A percentile compares a stretch with the other conserved stretches of the same genome.
Evolutionary conservation across 1,140 invertebrate genomes (phyloP).

Genomic region (Polypedilum vanderplanki): DNA sequence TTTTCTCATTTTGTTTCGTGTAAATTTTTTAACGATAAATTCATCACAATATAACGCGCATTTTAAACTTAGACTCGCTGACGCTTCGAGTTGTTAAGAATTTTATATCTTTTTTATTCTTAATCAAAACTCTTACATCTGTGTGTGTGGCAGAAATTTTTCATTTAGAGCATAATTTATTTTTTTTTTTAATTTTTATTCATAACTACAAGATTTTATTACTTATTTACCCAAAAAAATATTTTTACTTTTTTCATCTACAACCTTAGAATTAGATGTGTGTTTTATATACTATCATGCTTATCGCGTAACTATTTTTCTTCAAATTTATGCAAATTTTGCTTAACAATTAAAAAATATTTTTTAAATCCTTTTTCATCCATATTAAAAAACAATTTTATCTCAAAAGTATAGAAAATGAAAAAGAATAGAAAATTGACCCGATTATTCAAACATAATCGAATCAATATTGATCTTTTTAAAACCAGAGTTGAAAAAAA

Average conservation of each 20-base stretch:
- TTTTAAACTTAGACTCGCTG: constrained; percentile 15
- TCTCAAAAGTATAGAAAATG: too few relatives aligned
- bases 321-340: background rate
- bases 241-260: constrained; percentile 16
- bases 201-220: constrained; percentile 12
- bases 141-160: background rate
- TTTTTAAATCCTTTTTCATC: too few relatives aligned
- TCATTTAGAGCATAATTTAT: background rate
- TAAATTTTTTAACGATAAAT: constrained; percentile 20
- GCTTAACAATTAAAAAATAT: background rate
- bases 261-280: background rate
- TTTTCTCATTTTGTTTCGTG: background rate
- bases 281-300: constrained; percentile 9
- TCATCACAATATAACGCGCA: constrained; percentile 17
- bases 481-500: too few relatives aligned
- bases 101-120: background rate
- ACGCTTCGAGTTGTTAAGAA: background rate
- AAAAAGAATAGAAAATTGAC: too few relatives aligned
- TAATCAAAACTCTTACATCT: background rate
- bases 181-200: background rate
- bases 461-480: too few relatives aligned
- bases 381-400: too few relatives aligned
- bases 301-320: background rate
- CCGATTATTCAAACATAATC: too few relatives aligned
- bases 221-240: constrained; percentile 18